Evolutionary conservation across 2,113 vertebrate genomes (phyloP), one percentile per base, ranked within the genome.

Genomic region (Calypte anna): DNA sequence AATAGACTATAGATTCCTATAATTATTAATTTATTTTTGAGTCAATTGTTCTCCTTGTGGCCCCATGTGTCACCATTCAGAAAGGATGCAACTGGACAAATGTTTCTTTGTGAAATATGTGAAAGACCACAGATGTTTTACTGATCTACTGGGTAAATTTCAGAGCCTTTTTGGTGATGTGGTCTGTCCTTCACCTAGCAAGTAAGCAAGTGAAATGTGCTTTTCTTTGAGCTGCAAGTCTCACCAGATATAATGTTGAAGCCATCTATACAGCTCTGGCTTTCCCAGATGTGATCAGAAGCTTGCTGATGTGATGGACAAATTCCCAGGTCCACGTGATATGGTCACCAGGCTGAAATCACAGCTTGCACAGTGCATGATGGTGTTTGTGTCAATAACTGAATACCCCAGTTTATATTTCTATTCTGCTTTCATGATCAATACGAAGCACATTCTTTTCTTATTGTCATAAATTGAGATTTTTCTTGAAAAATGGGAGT

Each of bases 71-170:
- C 0, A 3, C 77, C 69, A 7, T 70, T 93, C 85, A 74, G 86
- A 77, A 55, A 69, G 2, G 73, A 63, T 38, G 51, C 64, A 58
- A 61, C 1, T 2, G 7, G 86, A 81, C 91, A 88, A 96, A 92
- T 16, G 67, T 88, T 88, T 93, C 90, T 90, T 91, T 86, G 86
- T 93, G 93, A 92, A 88, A 86, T 77, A 91, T 7, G 75, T 93
- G 94, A 92, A 92, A 91, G 81, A 36, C 73, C 91, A 55, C 93
- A 95, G 84, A 86, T 77, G 81, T 91, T 93, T 83, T 59, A 1
- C 83, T 66, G 93, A 75, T 86, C 68, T 90, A 86, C 79, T 86
- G 93, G 76, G 80, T 77, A 70, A 83, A 90, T 77, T 91, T 74
- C 86, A 51, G 86, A 88, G 67, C 88, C 76, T 63, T 88, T 93